Conservation (phyloP, 2,888 invertebrate species). For the Schizaphis graminum region DNA sequence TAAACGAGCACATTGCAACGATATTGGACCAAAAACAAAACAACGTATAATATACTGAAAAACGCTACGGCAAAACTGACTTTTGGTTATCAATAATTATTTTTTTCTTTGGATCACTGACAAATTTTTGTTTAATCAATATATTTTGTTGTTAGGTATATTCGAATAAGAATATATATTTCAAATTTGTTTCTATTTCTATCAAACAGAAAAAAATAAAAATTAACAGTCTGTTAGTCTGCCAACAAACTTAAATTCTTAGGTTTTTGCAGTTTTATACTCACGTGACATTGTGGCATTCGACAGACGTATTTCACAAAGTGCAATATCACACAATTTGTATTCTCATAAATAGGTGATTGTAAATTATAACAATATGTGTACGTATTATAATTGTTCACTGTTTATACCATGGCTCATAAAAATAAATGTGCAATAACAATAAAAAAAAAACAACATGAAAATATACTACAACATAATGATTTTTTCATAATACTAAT, state of each 20-base stretch:
- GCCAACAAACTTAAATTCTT: background rate
- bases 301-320: background rate
- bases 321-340: background rate
- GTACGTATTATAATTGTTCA: background rate
- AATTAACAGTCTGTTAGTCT: background rate
- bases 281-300: background rate
- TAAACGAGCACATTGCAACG: too few relatives aligned
- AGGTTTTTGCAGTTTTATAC: background rate
- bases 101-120: background rate
- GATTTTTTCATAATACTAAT: background rate
- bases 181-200: background rate
- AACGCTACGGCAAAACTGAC: background rate
- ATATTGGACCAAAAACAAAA: too few relatives aligned
- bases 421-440: background rate
- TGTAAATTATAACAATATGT: background rate
- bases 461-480: background rate
- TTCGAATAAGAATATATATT: background rate
- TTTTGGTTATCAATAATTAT: background rate
- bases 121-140: background rate
- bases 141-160: background rate
- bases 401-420: too few relatives aligned
- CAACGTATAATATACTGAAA: too few relatives aligned
- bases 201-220: background rate
- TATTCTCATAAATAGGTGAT: background rate
- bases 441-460: background rate